A percentile compares a stretch with the other conserved stretches of the same genome.
phyloP scores from a whole-genome alignment of 2,888 invertebrate species.

The Diarsia mendica region DNA sequence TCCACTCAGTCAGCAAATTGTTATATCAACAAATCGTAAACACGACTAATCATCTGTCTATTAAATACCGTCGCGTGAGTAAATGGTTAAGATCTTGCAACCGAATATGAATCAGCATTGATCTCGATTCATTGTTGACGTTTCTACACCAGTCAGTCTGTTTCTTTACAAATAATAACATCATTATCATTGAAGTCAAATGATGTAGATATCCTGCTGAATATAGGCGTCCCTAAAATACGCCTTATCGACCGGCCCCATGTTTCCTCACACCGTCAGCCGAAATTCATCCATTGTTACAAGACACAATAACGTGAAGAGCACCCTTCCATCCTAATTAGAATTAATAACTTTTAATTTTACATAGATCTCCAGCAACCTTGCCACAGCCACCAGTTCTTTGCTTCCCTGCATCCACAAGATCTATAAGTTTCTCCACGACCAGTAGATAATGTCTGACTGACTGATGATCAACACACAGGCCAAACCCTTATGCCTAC shows the following conservation, averaged over 20 bases:
- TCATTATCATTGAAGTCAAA: background rate
- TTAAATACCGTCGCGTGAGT: slow-evolving; percentile 31
- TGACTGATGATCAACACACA: too few relatives aligned
- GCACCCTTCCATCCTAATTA: background rate
- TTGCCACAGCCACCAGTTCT: background rate
- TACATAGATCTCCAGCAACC: background rate
- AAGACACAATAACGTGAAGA: background rate
- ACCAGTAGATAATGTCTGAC: background rate
- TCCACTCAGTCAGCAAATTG: slow-evolving; percentile 13
- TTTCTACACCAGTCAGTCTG: background rate
- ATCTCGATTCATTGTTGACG: slow-evolving; percentile 14
- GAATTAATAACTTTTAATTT: background rate
- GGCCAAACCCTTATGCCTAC: too few relatives aligned
- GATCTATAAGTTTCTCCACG: background rate
- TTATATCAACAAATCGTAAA: slow-evolving; percentile 15
- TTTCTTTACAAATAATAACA: background rate
- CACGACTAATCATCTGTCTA: slow-evolving; percentile 25
- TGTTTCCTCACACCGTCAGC: background rate
- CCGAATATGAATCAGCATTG: slow-evolving; percentile 20
- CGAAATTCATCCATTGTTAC: background rate
- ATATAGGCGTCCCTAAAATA: too few relatives aligned
- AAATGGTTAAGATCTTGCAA: slow-evolving; percentile 19
- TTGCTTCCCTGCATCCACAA: background rate
- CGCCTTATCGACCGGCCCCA: too few relatives aligned
- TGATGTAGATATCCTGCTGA: background rate